phyloP scores from a whole-genome alignment of 2,113 vertebrate species.

The Rattus rattus region DNA sequence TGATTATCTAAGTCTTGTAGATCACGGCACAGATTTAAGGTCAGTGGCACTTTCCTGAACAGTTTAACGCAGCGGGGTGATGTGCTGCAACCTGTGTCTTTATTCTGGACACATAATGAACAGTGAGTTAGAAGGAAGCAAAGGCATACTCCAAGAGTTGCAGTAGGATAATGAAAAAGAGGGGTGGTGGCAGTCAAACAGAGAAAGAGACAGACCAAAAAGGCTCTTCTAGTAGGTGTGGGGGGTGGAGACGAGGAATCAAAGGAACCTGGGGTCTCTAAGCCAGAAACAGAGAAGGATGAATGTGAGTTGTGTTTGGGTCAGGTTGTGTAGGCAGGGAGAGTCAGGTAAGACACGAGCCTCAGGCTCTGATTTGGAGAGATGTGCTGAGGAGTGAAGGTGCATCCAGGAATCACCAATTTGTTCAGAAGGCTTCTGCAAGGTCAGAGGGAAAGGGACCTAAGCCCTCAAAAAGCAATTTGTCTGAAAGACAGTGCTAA shows the following conservation, averaged over 20 bases:
- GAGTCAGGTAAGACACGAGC: not conserved
- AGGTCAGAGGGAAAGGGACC: not conserved
- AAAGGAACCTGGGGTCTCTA: not conserved
- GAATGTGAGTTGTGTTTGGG: not conserved
- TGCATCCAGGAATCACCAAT: not conserved
- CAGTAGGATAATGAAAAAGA: not conserved
- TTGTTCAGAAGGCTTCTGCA: not conserved
- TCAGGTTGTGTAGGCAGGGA: too few species aligned
- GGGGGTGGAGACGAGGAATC: not conserved
- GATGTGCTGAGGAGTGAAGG: not conserved
- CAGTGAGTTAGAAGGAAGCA: not conserved
- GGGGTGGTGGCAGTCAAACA: not conserved
- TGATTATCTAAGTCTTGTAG: not conserved
- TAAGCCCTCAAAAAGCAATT: slow-evolving; percentile 49
- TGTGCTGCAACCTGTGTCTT: not conserved
- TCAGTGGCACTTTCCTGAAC: not conserved
- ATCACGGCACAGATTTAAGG: not conserved
- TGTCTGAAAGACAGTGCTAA: slow-evolving; percentile 58
- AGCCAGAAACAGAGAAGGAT: not conserved
- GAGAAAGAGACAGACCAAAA: not conserved
- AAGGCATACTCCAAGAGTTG: not conserved
- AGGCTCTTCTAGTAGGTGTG: not conserved
- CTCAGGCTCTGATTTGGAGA: not conserved
- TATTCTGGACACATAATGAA: not conserved
- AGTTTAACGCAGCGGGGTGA: not conserved